Percentiles rank a stretch among this genome's conserved stretches.
These are phyloP conservation scores for Eupithecia dodoneata DNA, from an alignment of 2,888 invertebrate species.

Conservation along the genomic window DNA sequence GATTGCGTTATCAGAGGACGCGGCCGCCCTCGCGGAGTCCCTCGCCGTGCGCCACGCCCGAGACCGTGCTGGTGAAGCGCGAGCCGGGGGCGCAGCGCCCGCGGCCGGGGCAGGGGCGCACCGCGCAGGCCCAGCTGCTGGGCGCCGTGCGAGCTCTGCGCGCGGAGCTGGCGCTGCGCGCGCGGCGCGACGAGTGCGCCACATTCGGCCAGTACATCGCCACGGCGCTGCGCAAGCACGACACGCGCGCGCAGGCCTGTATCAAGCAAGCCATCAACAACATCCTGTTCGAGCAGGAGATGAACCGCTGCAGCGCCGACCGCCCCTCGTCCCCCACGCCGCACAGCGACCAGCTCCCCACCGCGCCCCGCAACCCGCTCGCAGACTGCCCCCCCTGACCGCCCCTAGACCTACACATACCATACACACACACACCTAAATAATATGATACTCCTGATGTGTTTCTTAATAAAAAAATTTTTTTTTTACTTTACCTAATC, in stretches of 20 bases:
- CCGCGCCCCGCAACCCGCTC: conserved; percentile 22
- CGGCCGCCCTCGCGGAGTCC: conserved; percentile 40
- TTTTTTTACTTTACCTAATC: no score
- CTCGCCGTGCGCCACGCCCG: conserved; percentile 41
- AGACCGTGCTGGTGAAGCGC: conserved; percentile 21
- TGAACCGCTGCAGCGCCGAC: conserved; percentile 67
- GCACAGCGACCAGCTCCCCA: neutral
- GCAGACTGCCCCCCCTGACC: neutral
- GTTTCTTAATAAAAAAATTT: no score
- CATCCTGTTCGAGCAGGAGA: conserved; percentile 77
- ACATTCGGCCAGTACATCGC: conserved; percentile 79
- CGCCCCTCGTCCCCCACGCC: neutral
- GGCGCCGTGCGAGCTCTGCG: conserved; percentile 54
- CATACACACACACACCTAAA: no score
- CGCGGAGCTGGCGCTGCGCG: conserved; percentile 57
- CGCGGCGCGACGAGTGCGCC: conserved; percentile 75
- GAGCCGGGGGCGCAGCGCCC: conserved; percentile 22
- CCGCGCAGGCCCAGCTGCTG: neutral
- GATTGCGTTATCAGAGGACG: neutral
- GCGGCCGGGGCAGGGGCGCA: conserved; percentile 17
- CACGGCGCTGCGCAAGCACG: conserved; percentile 65
- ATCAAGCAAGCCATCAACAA: conserved; percentile 80
- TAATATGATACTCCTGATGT: no score
- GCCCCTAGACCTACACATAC: neutral
- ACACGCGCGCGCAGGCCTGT: conserved; percentile 74